Conservation (phyloP, 92 coral and sea anemone species). For the Zoanthus sansibaricus region DNA sequence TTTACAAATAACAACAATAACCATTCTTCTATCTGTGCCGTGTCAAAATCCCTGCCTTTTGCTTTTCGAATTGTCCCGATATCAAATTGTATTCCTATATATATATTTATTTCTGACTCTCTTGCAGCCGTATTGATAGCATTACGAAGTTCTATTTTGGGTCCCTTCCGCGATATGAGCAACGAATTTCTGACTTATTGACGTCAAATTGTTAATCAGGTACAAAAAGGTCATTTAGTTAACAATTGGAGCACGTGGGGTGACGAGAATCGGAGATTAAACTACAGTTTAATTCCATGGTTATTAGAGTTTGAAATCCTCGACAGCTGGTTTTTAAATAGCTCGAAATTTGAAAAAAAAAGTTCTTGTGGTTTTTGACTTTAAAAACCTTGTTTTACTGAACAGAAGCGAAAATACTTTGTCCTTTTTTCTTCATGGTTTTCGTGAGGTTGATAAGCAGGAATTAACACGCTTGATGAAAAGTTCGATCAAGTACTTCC, state of each 20-base stretch:
- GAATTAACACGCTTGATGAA: conserved; percentile 29
- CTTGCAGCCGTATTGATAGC: background rate
- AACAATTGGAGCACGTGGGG: conserved; percentile 51
- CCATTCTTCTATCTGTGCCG: conserved; percentile 6
- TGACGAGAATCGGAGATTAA: conserved; percentile 36
- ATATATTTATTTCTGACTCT: background rate
- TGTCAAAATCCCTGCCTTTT: background rate
- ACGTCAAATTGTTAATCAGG: conserved; percentile 41
- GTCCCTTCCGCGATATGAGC: conserved; percentile 35
- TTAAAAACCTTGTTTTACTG: background rate
- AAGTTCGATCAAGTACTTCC: conserved; percentile 68
- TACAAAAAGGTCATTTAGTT: conserved; percentile 29
- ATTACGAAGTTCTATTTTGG: conserved; percentile 36
- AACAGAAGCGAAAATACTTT: background rate
- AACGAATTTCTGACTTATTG: conserved; percentile 40
- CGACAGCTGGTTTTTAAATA: conserved; percentile 30
- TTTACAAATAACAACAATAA: conserved; percentile 30
- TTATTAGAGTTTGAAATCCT: background rate
- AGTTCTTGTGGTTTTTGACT: background rate
- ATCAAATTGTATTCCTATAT: background rate
- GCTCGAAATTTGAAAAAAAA: background rate
- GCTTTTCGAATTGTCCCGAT: background rate
- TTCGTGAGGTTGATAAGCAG: conserved; percentile 28
- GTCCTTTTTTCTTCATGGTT: background rate
- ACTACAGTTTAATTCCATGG: background rate